Evolutionary conservation across 2,888 invertebrate genomes (phyloP), one percentile per base, ranked within the genome.

Genomic region (Agonopterix alstromeriana): DNA sequence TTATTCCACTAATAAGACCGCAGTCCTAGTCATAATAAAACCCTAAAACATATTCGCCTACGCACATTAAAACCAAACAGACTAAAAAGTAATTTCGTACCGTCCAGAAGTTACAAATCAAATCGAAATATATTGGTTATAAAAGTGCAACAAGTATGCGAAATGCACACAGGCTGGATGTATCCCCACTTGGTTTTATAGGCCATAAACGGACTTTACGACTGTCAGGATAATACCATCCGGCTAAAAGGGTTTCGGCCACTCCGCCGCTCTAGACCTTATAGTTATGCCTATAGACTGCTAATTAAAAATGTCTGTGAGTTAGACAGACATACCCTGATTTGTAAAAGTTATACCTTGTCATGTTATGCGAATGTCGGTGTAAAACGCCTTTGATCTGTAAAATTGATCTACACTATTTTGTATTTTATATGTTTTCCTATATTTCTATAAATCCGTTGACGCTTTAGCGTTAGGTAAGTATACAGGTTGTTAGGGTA

Each of bases 91-190:
- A 59, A 50, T 56, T 53, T 72, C 66, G 65, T 69, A 64, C 64
- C 70, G 71, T 69, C 69, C 84, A 74, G 78, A 62, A 82, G 87
- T 86, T 79, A 71, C 87, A 87, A 87, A 87, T 87, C 87, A 86
- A 83, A 83, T 74, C 75, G 73, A 83, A 79, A 84, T 87, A 85
- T 87, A 86, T 87, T 79, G 86, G 82, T 80, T 83, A 81, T 87
- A 87, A 88, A 88, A 85, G 65, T 79, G 87, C 88, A 87, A 88
- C 87, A 87, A 87, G 85, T 87, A 85, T 78, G 73, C 73, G 77
- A 77, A 82, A 78, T 73, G 77, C 75, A 76, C 70, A 70, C 73
- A 68, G 65, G 60, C 67, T 63, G 66, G 70, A 66, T 78, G 80
- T 85, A 82, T 82, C 77, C 77, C 81, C 84, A 86, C 87, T 87